A percentile compares a stretch with the other conserved stretches of the same genome.
These are phyloP conservation scores for Cyclopterus lumpus DNA, from an alignment of 2,797 vertebrate genomes.

Conservation along the genomic window DNA sequence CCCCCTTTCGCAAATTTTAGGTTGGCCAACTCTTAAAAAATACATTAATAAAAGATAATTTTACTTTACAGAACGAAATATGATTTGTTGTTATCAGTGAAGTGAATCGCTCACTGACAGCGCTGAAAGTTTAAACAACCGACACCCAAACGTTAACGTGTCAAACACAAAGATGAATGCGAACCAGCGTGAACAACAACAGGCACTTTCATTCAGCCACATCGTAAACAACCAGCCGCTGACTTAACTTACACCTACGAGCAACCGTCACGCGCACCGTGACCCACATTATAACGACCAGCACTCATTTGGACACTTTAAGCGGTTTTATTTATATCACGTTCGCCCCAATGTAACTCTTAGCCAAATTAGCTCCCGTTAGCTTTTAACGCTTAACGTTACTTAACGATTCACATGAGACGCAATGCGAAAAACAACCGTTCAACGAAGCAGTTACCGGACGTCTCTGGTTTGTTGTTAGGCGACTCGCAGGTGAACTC, in stretches of 20 bases:
- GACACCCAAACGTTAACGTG: background rate
- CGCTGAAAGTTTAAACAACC: background rate
- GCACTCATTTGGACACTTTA: background rate
- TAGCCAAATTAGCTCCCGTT: constrained; percentile 63
- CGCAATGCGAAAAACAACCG: background rate
- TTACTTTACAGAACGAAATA: background rate
- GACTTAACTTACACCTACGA: background rate
- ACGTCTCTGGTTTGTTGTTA: rapidly evolving
- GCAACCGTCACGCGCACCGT: rapidly evolving
- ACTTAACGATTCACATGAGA: background rate
- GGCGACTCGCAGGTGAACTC: rapidly evolving
- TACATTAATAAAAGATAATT: too few relatives aligned
- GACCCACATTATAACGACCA: too few relatives aligned
- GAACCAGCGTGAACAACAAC: background rate
- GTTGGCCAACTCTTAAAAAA: background rate
- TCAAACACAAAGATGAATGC: constrained; percentile 9
- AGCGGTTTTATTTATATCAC: background rate
- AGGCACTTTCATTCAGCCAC: background rate
- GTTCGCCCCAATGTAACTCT: constrained; percentile 1
- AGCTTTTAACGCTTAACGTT: constrained; percentile 29
- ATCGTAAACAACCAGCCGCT: background rate
- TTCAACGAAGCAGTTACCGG: background rate
- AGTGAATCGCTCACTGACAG: background rate
- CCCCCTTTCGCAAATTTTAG: background rate
- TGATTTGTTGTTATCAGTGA: too few relatives aligned